phyloP scores from a whole-genome alignment of 2,797 vertebrate species.

The Gadopsis bispinosus region DNA sequence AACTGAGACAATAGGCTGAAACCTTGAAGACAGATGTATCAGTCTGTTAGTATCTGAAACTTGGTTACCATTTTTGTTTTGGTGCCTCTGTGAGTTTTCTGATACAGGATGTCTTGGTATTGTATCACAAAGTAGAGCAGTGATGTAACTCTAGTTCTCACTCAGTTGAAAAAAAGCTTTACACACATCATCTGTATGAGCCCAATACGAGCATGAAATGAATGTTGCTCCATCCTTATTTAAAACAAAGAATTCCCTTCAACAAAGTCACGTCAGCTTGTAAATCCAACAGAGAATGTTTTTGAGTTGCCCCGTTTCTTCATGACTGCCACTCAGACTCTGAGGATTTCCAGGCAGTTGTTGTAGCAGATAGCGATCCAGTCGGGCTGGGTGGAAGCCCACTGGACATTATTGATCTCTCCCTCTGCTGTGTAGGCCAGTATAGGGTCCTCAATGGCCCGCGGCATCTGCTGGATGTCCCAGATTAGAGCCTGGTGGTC shows the following conservation, averaged over 20 bases:
- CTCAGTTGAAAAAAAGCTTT: constrained; percentile 20
- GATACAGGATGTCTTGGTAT: constrained; percentile 1
- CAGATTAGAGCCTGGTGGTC: constrained; percentile 96
- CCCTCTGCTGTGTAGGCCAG: constrained; percentile 93
- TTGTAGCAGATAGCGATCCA: constrained; percentile 95
- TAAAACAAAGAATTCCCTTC: constrained; percentile 2
- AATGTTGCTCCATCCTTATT: constrained; percentile 14
- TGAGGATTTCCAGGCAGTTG: constrained; percentile 93
- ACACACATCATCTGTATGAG: constrained; percentile 23
- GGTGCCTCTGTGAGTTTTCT: constrained; percentile 9
- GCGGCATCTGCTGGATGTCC: constrained; percentile 97
- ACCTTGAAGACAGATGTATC: constrained; percentile 1
- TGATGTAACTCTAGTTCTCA: neutral
- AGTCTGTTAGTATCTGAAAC: constrained; percentile 22
- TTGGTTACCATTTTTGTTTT: constrained; percentile 5
- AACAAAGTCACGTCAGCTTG: neutral
- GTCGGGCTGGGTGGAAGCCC: constrained; percentile 94
- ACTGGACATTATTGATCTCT: constrained; percentile 95
- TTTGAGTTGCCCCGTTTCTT: constrained; percentile 9
- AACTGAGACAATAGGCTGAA: constrained; percentile 16
- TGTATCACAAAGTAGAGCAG: constrained; percentile 23
- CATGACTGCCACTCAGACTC: constrained; percentile 86
- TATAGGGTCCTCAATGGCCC: constrained; percentile 94
- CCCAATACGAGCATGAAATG: constrained; percentile 12
- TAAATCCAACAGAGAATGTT: constrained; percentile 17